Evolutionary conservation across 2,888 invertebrate species (phyloP), one percentile per base, ranked within the genome.

Genomic region (Sinotaia quadrata): DNA sequence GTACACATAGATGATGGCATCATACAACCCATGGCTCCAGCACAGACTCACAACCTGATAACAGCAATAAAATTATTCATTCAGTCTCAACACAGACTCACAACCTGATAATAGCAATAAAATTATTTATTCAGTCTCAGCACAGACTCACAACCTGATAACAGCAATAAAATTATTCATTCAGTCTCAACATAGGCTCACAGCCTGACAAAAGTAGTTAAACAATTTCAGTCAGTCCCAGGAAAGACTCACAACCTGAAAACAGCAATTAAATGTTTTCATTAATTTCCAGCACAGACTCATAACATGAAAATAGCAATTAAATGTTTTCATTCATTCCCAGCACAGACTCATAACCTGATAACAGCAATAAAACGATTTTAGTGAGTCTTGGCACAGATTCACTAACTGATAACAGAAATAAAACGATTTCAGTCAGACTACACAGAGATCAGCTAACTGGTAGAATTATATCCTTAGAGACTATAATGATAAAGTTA

Each of bases 1-100:
- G 87, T 93, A 93, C 34, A 95, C 91, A 87, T 94, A 93, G 74
- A 94, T 90, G 69, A 93, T 91, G 37, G 92, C 92, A 85, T 93
- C 92, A 85, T 92, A 93, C 37, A 93, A 87, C 34, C 91, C 90
- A 80, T 92, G 90, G 67, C 90, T 89, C 87, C 91, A 89, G 88
- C 91, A 90, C 79, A 93, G 87, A 56, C 90, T 91, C 79, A 91
- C 89, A 34, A 90, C 89, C 89, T 90, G 78, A 27, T 59, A 68
- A 61, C 7, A 7, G 21, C 34, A 49, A 51, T 18, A 37, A 8
- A 41, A 29, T 8, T 51, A 24, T n/a, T 3, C 44, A 29, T 41
- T 27, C 8, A 36, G 31, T 3, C 47, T 4, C 91, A 89, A 88
- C 91, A 90, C 79, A 93, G 87, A 56, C 90, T 91, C 79, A 91